Evolutionary conservation across 2,888 invertebrate species (phyloP).

Genomic region (Ditula angustiorana): DNA sequence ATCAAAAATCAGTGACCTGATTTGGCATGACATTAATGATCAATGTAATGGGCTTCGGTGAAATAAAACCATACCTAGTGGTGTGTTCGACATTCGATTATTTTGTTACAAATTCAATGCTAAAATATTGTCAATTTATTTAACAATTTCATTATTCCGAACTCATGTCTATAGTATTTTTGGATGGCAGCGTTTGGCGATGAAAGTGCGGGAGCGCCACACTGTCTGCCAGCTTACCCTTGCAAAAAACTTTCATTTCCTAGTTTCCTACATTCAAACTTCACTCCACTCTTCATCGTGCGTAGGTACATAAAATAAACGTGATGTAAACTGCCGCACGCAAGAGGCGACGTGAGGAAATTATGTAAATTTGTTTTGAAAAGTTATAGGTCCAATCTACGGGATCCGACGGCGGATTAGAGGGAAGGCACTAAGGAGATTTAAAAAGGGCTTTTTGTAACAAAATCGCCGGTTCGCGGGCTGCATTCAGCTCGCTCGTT

Average conservation of each 20-base stretch:
- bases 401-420: constrained; percentile 60
- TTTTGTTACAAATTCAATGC: no score
- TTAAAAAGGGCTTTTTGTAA: constrained; percentile 61
- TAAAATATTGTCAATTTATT: no score
- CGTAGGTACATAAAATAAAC: constrained; percentile 22
- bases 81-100: no score
- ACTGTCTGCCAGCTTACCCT: background rate
- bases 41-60: no score
- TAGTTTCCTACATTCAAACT: constrained; percentile 18
- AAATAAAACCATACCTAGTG: no score
- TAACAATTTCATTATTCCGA: no score
- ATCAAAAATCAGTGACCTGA: no score
- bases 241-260: background rate
- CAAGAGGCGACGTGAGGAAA: constrained; percentile 46
- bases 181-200: background rate
- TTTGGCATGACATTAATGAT: no score
- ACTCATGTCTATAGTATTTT: background rate
- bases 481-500: constrained; percentile 55
- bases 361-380: constrained; percentile 75
- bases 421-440: constrained; percentile 53
- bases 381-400: constrained; percentile 68
- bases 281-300: constrained; percentile 18
- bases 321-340: constrained; percentile 6
- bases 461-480: constrained; percentile 52
- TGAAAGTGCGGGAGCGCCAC: background rate